phyloP scores from a whole-genome alignment of 2,113 vertebrate species.

The Cisticola juncidis region DNA sequence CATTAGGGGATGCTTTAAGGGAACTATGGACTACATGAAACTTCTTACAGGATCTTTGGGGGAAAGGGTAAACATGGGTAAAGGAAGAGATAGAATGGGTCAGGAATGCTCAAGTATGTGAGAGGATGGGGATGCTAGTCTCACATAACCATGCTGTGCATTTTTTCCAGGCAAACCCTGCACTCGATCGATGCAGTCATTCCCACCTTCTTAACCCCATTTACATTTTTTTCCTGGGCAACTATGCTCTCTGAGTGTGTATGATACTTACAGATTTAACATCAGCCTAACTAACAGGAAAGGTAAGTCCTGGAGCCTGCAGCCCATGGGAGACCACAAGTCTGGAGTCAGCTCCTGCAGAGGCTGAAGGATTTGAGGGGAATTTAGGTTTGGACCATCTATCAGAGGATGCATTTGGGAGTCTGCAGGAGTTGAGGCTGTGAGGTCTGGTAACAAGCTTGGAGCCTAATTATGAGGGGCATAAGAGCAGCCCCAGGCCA shows the following conservation, averaged over 20 bases:
- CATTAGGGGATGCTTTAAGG: background rate
- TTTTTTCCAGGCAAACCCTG: background rate
- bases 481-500: background rate
- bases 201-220: background rate
- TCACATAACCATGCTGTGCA: rapidly evolving
- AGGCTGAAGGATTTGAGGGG: background rate
- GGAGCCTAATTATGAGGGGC: background rate
- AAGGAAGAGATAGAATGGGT: background rate
- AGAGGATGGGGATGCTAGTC: background rate
- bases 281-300: background rate
- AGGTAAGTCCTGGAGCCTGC: background rate
- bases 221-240: background rate
- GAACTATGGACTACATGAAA: background rate
- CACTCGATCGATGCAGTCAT: background rate
- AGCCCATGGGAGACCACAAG: background rate
- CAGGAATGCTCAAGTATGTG: background rate
- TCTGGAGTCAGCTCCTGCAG: background rate
- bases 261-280: background rate
- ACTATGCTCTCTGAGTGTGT: background rate
- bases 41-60: background rate
- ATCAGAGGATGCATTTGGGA: background rate
- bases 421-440: background rate
- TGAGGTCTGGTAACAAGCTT: background rate
- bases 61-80: background rate
- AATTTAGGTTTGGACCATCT: background rate